Evolutionary conservation across 2,797 vertebrate genomes (phyloP).

Genomic region (Schizopygopsis malacanthus): DNA sequence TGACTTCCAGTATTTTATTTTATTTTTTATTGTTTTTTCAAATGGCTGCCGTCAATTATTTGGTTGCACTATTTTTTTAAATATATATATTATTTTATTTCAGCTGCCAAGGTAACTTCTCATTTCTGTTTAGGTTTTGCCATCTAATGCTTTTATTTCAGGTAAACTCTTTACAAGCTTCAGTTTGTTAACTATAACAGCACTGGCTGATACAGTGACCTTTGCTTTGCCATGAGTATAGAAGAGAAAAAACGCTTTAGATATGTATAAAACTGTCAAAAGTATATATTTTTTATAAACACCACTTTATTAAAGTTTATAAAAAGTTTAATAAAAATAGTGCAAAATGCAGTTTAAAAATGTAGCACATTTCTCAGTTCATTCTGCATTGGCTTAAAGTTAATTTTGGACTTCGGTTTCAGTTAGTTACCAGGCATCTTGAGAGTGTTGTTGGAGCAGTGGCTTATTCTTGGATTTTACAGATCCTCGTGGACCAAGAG

Average conservation of each 20-base stretch:
- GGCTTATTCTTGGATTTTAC: background rate
- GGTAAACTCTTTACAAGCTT: background rate
- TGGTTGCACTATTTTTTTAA: too few species aligned
- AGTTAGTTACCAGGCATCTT: background rate
- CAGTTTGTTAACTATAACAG: background rate
- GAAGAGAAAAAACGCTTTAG: background rate
- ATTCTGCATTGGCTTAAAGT: too few species aligned
- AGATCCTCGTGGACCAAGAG: background rate
- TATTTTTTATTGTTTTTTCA: too few species aligned
- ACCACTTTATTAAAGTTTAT: too few species aligned
- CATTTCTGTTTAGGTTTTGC: background rate
- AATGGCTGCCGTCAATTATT: too few species aligned
- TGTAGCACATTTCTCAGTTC: background rate
- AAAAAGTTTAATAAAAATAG: background rate
- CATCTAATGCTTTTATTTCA: background rate
- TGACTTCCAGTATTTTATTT: too few species aligned
- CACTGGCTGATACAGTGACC: background rate
- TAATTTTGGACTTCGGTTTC: background rate
- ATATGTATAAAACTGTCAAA: background rate
- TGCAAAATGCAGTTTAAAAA: background rate
- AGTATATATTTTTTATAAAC: background rate
- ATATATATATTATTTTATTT: too few species aligned
- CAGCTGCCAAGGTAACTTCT: background rate
- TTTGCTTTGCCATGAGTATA: background rate
- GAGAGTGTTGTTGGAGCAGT: constrained; percentile 4